Evolutionary conservation across 2,797 vertebrate genomes (phyloP), one percentile per base, ranked within the genome.

Genomic region (Carapus acus): DNA sequence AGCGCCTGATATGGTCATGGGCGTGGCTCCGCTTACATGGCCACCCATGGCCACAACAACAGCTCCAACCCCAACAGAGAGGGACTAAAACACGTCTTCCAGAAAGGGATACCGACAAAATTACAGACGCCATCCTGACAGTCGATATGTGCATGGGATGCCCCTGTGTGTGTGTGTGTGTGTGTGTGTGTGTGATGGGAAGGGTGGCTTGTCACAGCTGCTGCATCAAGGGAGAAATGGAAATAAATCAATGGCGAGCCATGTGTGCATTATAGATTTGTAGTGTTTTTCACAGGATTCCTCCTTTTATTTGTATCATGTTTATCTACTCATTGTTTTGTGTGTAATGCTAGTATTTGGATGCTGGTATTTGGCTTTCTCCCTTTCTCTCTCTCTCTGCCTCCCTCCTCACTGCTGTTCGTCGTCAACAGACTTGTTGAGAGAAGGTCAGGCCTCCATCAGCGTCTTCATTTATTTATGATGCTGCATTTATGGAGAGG

Each of bases 391-490:
- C 27, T 38, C 19, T 62, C 52, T 45, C 19, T 29, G 15, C 21
- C 16, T 37, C 31, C 52, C n/a, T n/a, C 22, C 8, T 31, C 5
- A 29, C 65, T 62, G 54, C 62, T 50, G 48, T 72, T 69, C 54
- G 67, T 44, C 51, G 54, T 76, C 69, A 65, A 71, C 79, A 76
- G 60, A 42, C 47, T 17, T 44, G 69, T 62, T 49, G 41, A 68
- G 45, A 67, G 64, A 77, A 78, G 78, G 65, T 74, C 70, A 72
- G 52, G 54, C 43, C 67, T 58, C 45, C 47, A 66, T 71, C 50
- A 74, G 45, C 44, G 8, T 53, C 53, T 58, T 78, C 39, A 78
- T 74, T 83, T 77, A 81, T 81, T 83, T 54, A 80, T 76, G 47
- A 63, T 40, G 15, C 34, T 44, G 50, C 49, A 68, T 60, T 24